Evolutionary conservation across 2,888 invertebrate genomes (phyloP), one percentile per base, ranked within the genome.

Genomic region (Didymodactylos carnosus): DNA sequence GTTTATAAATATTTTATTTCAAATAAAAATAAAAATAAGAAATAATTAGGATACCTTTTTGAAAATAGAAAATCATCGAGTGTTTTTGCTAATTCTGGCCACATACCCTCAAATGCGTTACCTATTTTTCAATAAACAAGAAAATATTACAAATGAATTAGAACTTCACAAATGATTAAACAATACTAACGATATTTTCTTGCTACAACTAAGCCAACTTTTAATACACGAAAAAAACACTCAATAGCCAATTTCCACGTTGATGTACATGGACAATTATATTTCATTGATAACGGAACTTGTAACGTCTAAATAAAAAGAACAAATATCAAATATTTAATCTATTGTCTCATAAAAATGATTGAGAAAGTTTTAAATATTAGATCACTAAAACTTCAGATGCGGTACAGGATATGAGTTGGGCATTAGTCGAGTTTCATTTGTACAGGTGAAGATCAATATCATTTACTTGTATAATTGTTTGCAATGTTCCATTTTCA

Each of bases 31-130:
- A n/a, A n/a, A n/a, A 25, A 23, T 27, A 11, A 43, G 40, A 40
- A 35, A 40, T 39, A 35, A 39, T 71, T 14, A 51, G 78, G 79
- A 82, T 83, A 90, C 90, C 88, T 88, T 80, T 88, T 88, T 13
- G 91, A 90, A 81, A 97, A 97, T 75, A 97, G 86, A 82, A 94
- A 95, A 73, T 91, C 90, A 79, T 95, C 92, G 46, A 97, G 84
- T 0, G 92, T 90, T 72, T 87, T 87, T 0, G 91, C 91, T 75
- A 97, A 85, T 78, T 89, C 89, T 73, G 88, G 87, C 97, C 97
- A 97, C 80, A 86, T 83, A 39, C 79, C 78, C 10, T 80, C 77
- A 76, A 83, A 84, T 25, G 78, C 71, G 19, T 77, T 80, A 79
- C 77, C 73, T 77, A 78, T 43, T 76, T 39, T 76, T 69, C 41